Percentiles rank a stretch among this genome's conserved stretches.
These are phyloP conservation scores for Rugalucina vietnamica DNA, from an alignment of 2,888 invertebrate genomes.

Conservation along the genomic window DNA sequence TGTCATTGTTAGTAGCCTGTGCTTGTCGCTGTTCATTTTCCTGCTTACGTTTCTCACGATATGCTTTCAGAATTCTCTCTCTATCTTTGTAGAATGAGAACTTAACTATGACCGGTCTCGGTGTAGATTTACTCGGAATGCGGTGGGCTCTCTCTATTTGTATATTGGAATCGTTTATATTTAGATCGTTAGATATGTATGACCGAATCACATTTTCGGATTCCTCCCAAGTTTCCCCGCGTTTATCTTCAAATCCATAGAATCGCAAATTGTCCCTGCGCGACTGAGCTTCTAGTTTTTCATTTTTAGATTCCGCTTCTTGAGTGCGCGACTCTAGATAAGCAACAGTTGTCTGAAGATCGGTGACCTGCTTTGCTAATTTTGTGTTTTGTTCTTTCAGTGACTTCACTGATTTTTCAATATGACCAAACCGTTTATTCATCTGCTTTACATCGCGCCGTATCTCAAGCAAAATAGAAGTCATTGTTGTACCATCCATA, in stretches of 20 bases:
- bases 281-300: not conserved
- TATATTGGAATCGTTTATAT: not conserved
- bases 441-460: not conserved
- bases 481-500: no score
- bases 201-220: not conserved
- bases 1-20: no score
- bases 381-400: not conserved
- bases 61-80: not conserved
- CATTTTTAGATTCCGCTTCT: not conserved
- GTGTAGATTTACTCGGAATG: not conserved
- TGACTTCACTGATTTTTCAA: not conserved
- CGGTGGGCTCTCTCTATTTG: not conserved
- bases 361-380: not conserved
- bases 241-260: not conserved
- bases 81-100: no score
- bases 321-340: not conserved
- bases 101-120: not conserved
- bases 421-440: not conserved
- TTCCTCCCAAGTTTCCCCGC: conserved; percentile 11
- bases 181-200: not conserved
- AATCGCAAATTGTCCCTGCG: not conserved
- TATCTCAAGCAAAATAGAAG: not conserved
- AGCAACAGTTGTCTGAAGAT: not conserved
- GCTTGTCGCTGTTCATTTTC: not conserved
- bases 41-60: not conserved